Base-by-base conservation (phyloP, 2,113 vertebrate genomes). In the Hippoglossus stenolepis region DNA sequence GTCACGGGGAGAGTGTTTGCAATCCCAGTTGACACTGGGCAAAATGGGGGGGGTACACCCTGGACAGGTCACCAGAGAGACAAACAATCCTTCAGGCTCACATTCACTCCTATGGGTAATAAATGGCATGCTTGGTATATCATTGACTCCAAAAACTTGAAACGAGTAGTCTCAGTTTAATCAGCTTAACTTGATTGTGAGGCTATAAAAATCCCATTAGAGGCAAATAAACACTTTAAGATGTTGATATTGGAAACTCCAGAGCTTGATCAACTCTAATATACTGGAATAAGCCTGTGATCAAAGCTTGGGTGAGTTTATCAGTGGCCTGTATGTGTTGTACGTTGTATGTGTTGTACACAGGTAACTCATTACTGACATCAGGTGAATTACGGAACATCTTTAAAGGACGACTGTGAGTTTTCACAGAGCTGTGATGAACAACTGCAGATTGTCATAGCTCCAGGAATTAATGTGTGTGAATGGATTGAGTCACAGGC, bases 401-500 rank as follows among this genome's bases (percentile, higher is more conserved):
- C 45, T 56, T 54, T 51, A 59, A 75, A 13, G 2, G 18, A 73
- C 43, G 53, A n/a, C 40, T 57, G 28, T 6, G 18, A 57, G 64
- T 65, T 69, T 65, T 40, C 61, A 70, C 43, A 51, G 20, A 45
- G 56, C 77, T 9, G 43, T 65, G 58, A 62, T n/a, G 65, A 64
- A 21, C 54, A 11, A 0, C 66, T 65, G 66, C 75, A 74, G 69
- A 23, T 57, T 77, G 82, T 82, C 72, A 79, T 20, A 21, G 73
- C 70, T 51, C 17, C 45, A 72, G 63, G 78, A 71, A 86, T 90
- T 69, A 87, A 88, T 87, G 77, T 75, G 73, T 89, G 85, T 84
- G 80, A 86, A 90, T 87, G 77, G 74, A 72, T 75, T 77, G 78
- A 82, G 84, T 90, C 84, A 79, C 80, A 78, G 67, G 66, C 51